A percentile compares a stretch with the other conserved stretches of the same genome.
These are phyloP conservation scores for Todiramphus chloris DNA, from an alignment of 2,113 vertebrate genomes.

Conservation along the genomic window DNA sequence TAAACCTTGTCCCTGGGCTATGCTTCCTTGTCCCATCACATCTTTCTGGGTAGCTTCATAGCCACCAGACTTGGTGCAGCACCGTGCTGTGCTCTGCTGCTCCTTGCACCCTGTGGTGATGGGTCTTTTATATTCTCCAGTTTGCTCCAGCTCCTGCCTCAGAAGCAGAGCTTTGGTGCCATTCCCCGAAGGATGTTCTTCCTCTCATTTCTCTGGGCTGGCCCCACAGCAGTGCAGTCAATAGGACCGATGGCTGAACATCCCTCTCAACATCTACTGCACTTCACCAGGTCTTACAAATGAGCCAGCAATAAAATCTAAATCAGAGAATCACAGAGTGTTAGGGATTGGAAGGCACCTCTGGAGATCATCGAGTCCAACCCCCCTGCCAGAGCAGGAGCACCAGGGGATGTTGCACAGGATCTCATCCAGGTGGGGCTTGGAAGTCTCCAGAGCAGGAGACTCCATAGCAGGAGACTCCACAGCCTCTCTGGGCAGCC, in stretches of 20 bases:
- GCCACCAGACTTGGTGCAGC: not conserved
- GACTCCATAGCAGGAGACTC: too few species aligned
- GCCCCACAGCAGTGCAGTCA: not conserved
- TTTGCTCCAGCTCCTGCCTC: not conserved
- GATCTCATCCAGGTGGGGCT: too few species aligned
- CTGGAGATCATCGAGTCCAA: too few species aligned
- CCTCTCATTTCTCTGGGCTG: not conserved
- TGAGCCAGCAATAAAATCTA: not conserved
- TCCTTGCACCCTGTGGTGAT: fast-evolving
- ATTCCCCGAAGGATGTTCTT: not conserved
- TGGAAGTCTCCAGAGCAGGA: too few species aligned
- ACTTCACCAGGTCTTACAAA: not conserved
- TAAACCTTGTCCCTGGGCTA: not conserved
- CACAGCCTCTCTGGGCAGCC: too few species aligned
- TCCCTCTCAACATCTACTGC: not conserved
- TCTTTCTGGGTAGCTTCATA: not conserved
- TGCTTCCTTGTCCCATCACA: not conserved
- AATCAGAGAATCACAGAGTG: too few species aligned
- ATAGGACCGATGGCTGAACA: not conserved
- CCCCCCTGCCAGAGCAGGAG: too few species aligned
- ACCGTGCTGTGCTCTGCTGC: fast-evolving
- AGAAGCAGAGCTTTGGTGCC: not conserved
- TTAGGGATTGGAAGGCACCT: too few species aligned
- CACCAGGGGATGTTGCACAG: too few species aligned
- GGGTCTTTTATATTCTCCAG: not conserved